Conservation (phyloP, 2,888 invertebrate genomes). For the Hofmannophila pseudospretella region DNA sequence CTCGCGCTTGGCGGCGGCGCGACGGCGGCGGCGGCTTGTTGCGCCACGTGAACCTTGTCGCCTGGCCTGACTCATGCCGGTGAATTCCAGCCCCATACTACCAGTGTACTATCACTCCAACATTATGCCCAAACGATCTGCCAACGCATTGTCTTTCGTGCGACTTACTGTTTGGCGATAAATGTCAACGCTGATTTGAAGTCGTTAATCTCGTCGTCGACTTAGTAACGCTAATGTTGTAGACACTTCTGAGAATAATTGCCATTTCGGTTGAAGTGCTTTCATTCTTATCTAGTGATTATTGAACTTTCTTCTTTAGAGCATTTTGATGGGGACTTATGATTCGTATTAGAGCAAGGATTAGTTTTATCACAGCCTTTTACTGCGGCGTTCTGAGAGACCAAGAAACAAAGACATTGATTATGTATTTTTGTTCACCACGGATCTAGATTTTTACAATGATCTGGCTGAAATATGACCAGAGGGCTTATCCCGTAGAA, state of each 20-base stretch:
- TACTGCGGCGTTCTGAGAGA: too few relatives aligned
- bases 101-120: constrained; percentile 49
- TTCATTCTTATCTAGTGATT: background rate
- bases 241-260: constrained; percentile 18
- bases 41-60: constrained; percentile 32
- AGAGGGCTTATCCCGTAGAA: too few relatives aligned
- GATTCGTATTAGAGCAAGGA: background rate
- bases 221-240: constrained; percentile 25
- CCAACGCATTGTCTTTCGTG: constrained; percentile 74
- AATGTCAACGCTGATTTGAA: constrained; percentile 62
- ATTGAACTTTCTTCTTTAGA: constrained; percentile 1
- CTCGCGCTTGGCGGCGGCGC: constrained; percentile 16
- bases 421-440: too few relatives aligned
- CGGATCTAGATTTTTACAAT: too few relatives aligned
- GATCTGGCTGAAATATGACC: too few relatives aligned
- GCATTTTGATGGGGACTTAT: background rate
- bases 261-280: constrained; percentile 1
- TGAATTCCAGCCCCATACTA: constrained; percentile 60
- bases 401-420: too few relatives aligned
- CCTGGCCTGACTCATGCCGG: constrained; percentile 60
- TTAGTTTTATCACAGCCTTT: too few relatives aligned
- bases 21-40: constrained; percentile 13
- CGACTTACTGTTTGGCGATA: constrained; percentile 63
- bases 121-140: constrained; percentile 70
- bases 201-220: constrained; percentile 34